Conservation (phyloP, 92 coral and sea anemone genomes). For the Metridium senile region DNA sequence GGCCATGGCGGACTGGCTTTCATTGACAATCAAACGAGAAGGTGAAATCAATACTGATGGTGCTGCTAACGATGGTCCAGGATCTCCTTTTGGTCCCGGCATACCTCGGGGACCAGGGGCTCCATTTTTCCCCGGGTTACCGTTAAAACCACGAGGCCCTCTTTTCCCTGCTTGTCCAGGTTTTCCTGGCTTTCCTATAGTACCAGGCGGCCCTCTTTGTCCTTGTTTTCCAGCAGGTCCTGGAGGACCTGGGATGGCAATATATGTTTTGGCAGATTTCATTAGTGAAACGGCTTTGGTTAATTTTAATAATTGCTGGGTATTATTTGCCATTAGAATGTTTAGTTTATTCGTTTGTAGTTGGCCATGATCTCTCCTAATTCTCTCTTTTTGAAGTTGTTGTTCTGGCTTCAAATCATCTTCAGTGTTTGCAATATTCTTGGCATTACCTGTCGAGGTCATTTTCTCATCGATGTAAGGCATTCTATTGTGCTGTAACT, state of each 20-base stretch:
- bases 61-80: constrained; percentile 31
- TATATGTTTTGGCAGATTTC: neutral
- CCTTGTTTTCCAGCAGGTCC: constrained; percentile 20
- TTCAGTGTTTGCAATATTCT: neutral
- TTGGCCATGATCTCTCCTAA: too few relatives aligned
- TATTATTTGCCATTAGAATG: neutral
- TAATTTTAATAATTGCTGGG: neutral
- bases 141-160: constrained; percentile 10
- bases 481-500: neutral
- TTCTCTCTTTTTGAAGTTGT: too few relatives aligned
- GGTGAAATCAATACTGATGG: constrained; percentile 46
- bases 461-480: neutral
- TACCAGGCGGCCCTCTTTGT: constrained; percentile 15
- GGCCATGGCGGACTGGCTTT: constrained; percentile 30
- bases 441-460: neutral
- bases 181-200: constrained; percentile 34
- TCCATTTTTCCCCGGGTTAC: constrained; percentile 4
- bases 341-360: too few relatives aligned
- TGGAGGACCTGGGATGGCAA: neutral
- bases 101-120: constrained; percentile 33
- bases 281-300: neutral
- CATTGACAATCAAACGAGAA: constrained; percentile 43
- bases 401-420: too few relatives aligned
- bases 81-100: constrained; percentile 42
- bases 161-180: constrained; percentile 28